A percentile compares a stretch with the other conserved stretches of the same genome.
Evolutionary conservation across 2,888 invertebrate genomes (phyloP).

Genomic region (Drosophila maculinotata): DNA sequence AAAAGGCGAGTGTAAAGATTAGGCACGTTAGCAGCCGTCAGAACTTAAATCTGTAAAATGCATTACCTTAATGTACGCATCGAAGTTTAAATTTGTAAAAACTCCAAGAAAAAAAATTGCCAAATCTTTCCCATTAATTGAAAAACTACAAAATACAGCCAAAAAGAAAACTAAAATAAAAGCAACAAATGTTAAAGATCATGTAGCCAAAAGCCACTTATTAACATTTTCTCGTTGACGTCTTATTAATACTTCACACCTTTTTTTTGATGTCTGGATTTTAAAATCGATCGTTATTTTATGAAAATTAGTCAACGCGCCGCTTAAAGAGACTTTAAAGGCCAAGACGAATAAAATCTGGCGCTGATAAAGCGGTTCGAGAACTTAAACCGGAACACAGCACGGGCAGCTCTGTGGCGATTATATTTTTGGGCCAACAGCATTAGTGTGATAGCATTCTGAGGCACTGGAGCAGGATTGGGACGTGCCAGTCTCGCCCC

Average conservation of each 20-base stretch:
- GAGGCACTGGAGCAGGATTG: slow-evolving; percentile 41
- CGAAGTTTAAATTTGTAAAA: too few relatives aligned
- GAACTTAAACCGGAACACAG: slow-evolving; percentile 48
- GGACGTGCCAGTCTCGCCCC: slow-evolving; percentile 18
- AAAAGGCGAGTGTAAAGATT: too few relatives aligned
- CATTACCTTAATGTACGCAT: too few relatives aligned
- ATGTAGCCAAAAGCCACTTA: slow-evolving; percentile 51
- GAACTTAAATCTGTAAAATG: too few relatives aligned
- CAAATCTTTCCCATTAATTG: slow-evolving; percentile 6
- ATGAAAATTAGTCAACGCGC: slow-evolving; percentile 75
- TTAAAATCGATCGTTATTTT: slow-evolving; percentile 78
- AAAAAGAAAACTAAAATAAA: slow-evolving; percentile 28
- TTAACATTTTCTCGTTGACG: slow-evolving; percentile 79
- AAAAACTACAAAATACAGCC: neutral
- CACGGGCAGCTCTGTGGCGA: slow-evolving; percentile 19
- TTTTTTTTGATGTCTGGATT: slow-evolving; percentile 66
- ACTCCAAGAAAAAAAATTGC: too few relatives aligned
- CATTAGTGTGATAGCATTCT: slow-evolving; percentile 22
- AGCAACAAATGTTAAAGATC: slow-evolving; percentile 25
- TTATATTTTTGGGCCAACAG: slow-evolving; percentile 22
- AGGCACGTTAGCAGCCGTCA: too few relatives aligned
- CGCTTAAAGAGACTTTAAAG: slow-evolving; percentile 43
- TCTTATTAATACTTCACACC: slow-evolving; percentile 82
- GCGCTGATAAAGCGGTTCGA: slow-evolving; percentile 46
- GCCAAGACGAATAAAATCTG: slow-evolving; percentile 32